Evolutionary conservation across 35 echinoderm and acorn worm genomes (phyloP), one percentile per base, ranked within the genome.

Genomic region (Apostichopus japonicus): DNA sequence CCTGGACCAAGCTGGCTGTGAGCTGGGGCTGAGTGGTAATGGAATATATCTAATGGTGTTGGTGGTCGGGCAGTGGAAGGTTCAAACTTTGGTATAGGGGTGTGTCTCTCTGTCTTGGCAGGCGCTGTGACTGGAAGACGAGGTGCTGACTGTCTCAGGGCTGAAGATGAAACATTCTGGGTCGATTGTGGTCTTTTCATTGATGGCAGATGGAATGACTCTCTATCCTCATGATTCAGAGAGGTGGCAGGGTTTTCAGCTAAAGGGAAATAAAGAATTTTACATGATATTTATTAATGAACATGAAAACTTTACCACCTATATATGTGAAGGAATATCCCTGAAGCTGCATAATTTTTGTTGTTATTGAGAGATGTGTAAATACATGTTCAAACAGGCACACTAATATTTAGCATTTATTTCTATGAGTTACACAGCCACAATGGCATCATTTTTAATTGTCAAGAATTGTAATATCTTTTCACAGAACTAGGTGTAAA

Each of bases 181-280:
- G 76, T 93, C 0, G 93, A 94, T 61, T 77, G 72, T 10, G 95
- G 91, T 53, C 92, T 90, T 7, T 56, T 88, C 73, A 33, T 79
- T 22, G 75, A 77, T 5, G 72, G 93, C 16, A 97, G 94, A 75
- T 98, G 57, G 9, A 93, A 94, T 11, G 94, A 92, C n/a, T 86
- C 77, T 54, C 92, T 77, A 8, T 77, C 76, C 24, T 98, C 93
- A 53, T 82, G 55, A 86, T 98, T 98, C 10, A 94, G 52, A 44
- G 88, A 91, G 10, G 96, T 98, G 6, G 94, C 96, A 76, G 96
- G 96, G 78, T 98, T 95, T 8, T 98, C 96, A 90, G 96, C 96
- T 98, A 84, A 16, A 72, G 79, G 7, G 59, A 86, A 62, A 44
- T 44, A 44, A 44, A 4, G 33, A 44, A 44, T 44, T 44, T 44